phyloP scores from a whole-genome alignment of 2,888 invertebrate genomes.

The Diarsia dahlii region DNA sequence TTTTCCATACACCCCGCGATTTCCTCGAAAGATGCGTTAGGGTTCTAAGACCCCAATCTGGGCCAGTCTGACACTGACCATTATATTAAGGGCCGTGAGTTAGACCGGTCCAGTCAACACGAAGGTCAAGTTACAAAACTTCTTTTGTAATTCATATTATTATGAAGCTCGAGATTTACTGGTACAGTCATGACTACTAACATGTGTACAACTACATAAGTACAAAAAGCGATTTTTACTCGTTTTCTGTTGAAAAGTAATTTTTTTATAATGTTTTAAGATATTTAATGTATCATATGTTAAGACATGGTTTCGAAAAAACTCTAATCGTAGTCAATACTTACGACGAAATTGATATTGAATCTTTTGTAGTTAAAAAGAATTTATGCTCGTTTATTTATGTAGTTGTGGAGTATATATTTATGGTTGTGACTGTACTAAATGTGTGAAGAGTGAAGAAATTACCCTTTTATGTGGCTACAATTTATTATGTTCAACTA shows the following conservation, averaged over 20 bases:
- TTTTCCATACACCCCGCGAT: neutral
- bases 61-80: slow-evolving; percentile 57
- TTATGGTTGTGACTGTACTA: neutral
- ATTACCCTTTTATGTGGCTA: slow-evolving; percentile 3
- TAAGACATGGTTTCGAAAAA: neutral
- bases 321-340: neutral
- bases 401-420: neutral
- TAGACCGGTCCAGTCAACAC: slow-evolving; percentile 40
- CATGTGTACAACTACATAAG: no score
- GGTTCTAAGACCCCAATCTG: slow-evolving; percentile 45
- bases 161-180: slow-evolving; percentile 34
- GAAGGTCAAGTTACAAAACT: slow-evolving; percentile 66
- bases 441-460: slow-evolving; percentile 24
- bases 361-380: no score
- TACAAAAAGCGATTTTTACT: neutral
- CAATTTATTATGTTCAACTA: slow-evolving; percentile 13
- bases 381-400: neutral
- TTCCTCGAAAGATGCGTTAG: neutral
- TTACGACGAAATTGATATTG: no score
- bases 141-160: slow-evolving; percentile 57
- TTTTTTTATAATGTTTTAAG: no score
- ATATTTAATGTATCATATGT: no score
- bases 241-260: no score
- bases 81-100: slow-evolving; percentile 11
- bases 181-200: neutral